Conservation (phyloP, 1,140 invertebrate genomes). For the Alviniconcha marisindica region DNA sequence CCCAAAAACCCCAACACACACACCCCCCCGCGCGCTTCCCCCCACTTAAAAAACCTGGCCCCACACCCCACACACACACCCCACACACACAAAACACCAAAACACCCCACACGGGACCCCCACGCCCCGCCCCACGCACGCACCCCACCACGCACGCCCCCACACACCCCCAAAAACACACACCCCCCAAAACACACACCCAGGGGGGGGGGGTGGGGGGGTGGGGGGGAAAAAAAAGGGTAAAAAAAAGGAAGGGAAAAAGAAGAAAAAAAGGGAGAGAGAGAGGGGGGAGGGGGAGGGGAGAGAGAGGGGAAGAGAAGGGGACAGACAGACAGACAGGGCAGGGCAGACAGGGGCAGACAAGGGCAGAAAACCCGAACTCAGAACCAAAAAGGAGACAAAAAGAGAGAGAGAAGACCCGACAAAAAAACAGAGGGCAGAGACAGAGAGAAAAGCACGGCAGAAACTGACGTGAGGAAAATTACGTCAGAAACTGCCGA, state of each 20-base stretch:
- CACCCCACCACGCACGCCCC: too few species aligned
- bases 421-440: background rate
- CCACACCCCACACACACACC: too few species aligned
- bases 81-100: too few species aligned
- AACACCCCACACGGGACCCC: too few species aligned
- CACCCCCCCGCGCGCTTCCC: too few species aligned
- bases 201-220: background rate
- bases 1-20: too few species aligned
- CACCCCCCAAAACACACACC: too few species aligned
- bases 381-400: conserved; percentile 2
- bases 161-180: too few species aligned
- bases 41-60: too few species aligned
- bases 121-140: too few species aligned
- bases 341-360: background rate
- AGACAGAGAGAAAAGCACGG: background rate
- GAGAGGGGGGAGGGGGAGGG: background rate
- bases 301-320: background rate
- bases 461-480: too few species aligned
- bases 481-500: too few species aligned
- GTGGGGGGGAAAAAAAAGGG: background rate
- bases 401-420: background rate
- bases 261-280: background rate
- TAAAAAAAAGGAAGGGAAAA: background rate
- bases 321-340: background rate
- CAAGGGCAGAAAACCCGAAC: background rate